Evolutionary conservation across 2,888 invertebrate species (phyloP).

Genomic region (Hyposoter didymator): DNA sequence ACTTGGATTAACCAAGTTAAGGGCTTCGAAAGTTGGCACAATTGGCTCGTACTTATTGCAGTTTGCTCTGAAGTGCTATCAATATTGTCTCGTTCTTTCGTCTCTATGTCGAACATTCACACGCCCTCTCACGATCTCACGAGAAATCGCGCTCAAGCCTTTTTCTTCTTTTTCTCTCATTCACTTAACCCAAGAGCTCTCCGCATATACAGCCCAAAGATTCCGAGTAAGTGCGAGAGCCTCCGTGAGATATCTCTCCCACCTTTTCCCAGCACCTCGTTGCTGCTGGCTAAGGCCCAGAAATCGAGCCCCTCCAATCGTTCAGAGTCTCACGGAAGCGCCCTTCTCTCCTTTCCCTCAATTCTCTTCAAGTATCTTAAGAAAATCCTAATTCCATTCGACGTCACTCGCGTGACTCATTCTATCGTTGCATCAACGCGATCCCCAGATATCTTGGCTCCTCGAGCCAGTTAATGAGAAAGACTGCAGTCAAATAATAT

Average conservation of each 20-base stretch:
- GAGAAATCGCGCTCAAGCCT: constrained; percentile 34
- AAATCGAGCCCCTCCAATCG: constrained; percentile 21
- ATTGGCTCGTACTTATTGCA: constrained; percentile 37
- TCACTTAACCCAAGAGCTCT: constrained; percentile 29
- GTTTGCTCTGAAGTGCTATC: constrained; percentile 46
- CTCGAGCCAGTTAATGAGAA: neutral
- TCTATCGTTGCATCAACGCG: neutral
- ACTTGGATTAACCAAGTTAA: constrained; percentile 63
- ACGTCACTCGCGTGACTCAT: neutral
- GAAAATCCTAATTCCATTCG: constrained; percentile 20
- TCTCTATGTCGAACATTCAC: constrained; percentile 69
- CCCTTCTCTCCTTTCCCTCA: neutral
- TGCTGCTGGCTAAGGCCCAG: constrained; percentile 26
- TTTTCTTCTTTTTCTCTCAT: constrained; percentile 12
- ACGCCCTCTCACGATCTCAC: constrained; percentile 73
- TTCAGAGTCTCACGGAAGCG: constrained; percentile 8
- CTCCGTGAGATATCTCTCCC: constrained; percentile 53
- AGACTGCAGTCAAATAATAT: constrained; percentile 1
- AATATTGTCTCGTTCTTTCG: constrained; percentile 38
- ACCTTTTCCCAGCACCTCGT: constrained; percentile 1
- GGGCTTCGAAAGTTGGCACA: constrained; percentile 47
- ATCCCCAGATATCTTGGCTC: neutral
- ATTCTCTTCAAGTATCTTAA: neutral
- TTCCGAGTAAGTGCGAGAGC: constrained; percentile 36
- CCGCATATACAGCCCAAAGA: constrained; percentile 33